phyloP scores from a whole-genome alignment of 2,888 invertebrate genomes.

The Agrotis clavis region DNA sequence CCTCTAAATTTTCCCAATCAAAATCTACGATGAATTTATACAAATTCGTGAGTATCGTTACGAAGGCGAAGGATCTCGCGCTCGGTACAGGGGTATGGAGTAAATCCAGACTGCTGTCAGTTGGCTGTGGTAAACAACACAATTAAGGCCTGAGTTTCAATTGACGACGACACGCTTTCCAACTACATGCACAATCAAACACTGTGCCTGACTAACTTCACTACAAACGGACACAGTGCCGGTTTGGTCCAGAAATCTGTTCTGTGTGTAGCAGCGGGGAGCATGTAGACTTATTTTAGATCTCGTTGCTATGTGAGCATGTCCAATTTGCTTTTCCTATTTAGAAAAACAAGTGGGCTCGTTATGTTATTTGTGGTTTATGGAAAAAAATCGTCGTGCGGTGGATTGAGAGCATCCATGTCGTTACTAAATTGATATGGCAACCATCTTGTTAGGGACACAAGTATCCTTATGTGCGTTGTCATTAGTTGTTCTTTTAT shows the following conservation, averaged over 20 bases:
- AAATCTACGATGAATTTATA: constrained; percentile 35
- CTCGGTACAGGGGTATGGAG: constrained; percentile 64
- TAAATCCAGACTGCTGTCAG: constrained; percentile 78
- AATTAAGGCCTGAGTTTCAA: constrained; percentile 79
- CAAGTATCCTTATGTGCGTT: constrained; percentile 38
- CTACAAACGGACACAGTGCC: constrained; percentile 52
- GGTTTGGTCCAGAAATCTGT: constrained; percentile 20
- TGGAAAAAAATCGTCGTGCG: constrained; percentile 49
- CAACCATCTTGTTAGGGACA: constrained; percentile 44
- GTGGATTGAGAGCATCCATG: constrained; percentile 40
- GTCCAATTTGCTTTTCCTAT: constrained; percentile 67
- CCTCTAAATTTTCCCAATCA: neutral
- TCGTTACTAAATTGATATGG: constrained; percentile 45
- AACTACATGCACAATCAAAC: constrained; percentile 50
- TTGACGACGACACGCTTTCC: constrained; percentile 70
- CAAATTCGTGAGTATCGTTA: neutral
- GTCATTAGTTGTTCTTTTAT: constrained; percentile 29
- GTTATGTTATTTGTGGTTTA: constrained; percentile 58
- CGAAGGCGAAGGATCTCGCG: constrained; percentile 45
- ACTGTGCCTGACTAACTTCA: constrained; percentile 31
- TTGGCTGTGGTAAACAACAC: constrained; percentile 80
- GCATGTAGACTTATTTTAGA: constrained; percentile 63
- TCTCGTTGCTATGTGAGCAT: constrained; percentile 66
- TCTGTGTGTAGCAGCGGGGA: constrained; percentile 23
- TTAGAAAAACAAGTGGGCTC: constrained; percentile 67